Base-by-base conservation (phyloP, 2,113 vertebrate species). In the Brachypteracias leptosomus region DNA sequence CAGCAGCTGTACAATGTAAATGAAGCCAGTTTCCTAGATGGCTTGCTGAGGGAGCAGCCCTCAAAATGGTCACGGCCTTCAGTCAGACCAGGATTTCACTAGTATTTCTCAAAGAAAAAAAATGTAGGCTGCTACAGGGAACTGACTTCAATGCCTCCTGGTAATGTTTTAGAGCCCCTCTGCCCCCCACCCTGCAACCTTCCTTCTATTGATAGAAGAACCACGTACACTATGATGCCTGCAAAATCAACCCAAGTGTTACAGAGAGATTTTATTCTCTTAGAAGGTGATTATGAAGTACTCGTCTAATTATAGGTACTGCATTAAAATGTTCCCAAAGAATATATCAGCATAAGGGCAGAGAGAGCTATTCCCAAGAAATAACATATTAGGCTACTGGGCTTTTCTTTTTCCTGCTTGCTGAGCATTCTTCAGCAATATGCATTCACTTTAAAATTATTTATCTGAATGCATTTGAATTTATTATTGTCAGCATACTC, bases 381-480 rank as follows among this genome's bases (percentile, higher is more conserved):
- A 26, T 36, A 92, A 65, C 9, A 22, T 42, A 59, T 55, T 71
- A 84, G 70, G 31, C 68, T 68, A 66, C 21, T 3, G 22, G 46
- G 25, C 10, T 82, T 82, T 75, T 63, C 31, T 82, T 57, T 82
- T 51, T 85, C 19, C 33, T 86, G 22, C 65, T 89, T 46, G 40
- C 62, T 79, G 31, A 92, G 29, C 46, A 87, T 90, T 70, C 70
- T 89, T 49, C 35, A 94, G 70, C 58, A 84, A 46, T 42, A 61
- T 58, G 16, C 47, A 90, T 96, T 93, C 87, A 49, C n/a, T 89
- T 89, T 46, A 76, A 57, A 85, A 68, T 85, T 78, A 68, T 92
- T 92, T 97, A 76, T 92, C 46, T 90, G 90, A 89, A 92, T 89
- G 31, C 29, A 91, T 93, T 94, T 94, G 88, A 94, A 94, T 96